Percentiles rank a stretch among this genome's conserved stretches.
These are phyloP conservation scores for Cosmopolites sordidus DNA, from an alignment of 2,888 invertebrate species.

Conservation along the genomic window DNA sequence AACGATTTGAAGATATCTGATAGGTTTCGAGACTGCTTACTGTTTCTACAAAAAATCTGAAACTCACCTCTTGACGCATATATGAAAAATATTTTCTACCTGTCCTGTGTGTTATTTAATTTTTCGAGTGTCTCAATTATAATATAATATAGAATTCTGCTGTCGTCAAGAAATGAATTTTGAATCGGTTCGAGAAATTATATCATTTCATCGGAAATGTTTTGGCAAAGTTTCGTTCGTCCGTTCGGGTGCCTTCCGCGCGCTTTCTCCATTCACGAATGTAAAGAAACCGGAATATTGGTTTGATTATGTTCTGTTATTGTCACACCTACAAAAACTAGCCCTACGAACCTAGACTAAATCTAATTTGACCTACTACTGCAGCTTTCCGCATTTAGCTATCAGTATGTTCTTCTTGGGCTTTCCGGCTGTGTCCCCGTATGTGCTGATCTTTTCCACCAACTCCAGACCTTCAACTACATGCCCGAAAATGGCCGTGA, in stretches of 20 bases:
- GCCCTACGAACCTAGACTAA: conserved; percentile 15
- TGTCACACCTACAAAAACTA: conserved; percentile 22
- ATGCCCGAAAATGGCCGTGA: conserved; percentile 77
- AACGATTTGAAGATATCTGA: too few relatives aligned
- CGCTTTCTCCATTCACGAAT: background rate
- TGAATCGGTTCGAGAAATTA: too few relatives aligned
- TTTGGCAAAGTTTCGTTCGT: background rate
- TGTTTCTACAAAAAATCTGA: too few relatives aligned
- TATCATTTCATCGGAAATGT: background rate
- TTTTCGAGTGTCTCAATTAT: too few relatives aligned
- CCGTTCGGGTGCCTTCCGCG: background rate
- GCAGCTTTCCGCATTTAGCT: conserved; percentile 70
- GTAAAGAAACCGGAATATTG: conserved; percentile 8
- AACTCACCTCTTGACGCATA: too few relatives aligned
- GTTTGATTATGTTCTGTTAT: conserved; percentile 24
- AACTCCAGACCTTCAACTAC: conserved; percentile 76
- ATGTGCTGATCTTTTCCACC: conserved; percentile 72
- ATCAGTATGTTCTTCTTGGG: conserved; percentile 71
- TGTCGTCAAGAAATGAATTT: too few relatives aligned
- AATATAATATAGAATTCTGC: too few relatives aligned
- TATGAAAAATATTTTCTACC: too few relatives aligned
- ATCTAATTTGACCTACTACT: conserved; percentile 35
- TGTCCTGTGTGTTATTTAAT: too few relatives aligned
- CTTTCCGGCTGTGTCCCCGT: conserved; percentile 73
- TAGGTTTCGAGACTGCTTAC: too few relatives aligned